phyloP scores from a whole-genome alignment of 2,888 invertebrate genomes.

The Mycogona germanica region DNA sequence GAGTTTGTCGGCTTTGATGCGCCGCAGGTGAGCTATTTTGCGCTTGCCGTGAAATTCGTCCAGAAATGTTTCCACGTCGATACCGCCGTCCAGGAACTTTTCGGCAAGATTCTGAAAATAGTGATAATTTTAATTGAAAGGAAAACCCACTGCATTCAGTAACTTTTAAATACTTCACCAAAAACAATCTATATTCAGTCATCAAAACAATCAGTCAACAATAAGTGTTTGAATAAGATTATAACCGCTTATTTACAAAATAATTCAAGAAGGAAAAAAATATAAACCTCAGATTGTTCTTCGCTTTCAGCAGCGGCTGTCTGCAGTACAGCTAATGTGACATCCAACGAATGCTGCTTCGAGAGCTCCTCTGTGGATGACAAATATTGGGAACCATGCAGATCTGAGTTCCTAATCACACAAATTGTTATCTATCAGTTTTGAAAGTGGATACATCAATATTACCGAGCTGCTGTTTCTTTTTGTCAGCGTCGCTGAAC shows the following conservation, averaged over 20 bases:
- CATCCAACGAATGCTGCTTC: conserved; percentile 66
- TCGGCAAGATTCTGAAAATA: conserved; percentile 51
- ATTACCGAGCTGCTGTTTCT: conserved; percentile 60
- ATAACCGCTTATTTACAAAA: no score
- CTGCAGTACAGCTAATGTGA: conserved; percentile 74
- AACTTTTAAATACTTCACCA: no score
- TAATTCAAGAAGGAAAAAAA: no score
- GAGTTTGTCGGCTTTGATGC: conserved; percentile 91
- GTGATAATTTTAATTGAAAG: no score
- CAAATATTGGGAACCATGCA: conserved; percentile 6
- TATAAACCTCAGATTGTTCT: conserved; percentile 84
- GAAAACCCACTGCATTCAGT: no score
- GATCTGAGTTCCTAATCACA: not conserved
- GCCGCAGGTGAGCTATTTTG: conserved; percentile 61
- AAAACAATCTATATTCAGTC: no score
- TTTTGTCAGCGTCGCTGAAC: conserved; percentile 49
- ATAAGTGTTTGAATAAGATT: not conserved
- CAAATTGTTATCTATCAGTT: not conserved
- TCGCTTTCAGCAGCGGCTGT: conserved; percentile 86
- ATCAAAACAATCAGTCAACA: no score
- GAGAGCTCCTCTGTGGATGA: conserved; percentile 53
- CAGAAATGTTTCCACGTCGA: conserved; percentile 65
- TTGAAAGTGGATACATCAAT: not conserved
- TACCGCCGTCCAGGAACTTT: conserved; percentile 58
- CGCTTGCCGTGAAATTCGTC: conserved; percentile 67